Evolutionary conservation across 23 tunicate species (phyloP).

Genomic region (Aplidium turbinatum): DNA sequence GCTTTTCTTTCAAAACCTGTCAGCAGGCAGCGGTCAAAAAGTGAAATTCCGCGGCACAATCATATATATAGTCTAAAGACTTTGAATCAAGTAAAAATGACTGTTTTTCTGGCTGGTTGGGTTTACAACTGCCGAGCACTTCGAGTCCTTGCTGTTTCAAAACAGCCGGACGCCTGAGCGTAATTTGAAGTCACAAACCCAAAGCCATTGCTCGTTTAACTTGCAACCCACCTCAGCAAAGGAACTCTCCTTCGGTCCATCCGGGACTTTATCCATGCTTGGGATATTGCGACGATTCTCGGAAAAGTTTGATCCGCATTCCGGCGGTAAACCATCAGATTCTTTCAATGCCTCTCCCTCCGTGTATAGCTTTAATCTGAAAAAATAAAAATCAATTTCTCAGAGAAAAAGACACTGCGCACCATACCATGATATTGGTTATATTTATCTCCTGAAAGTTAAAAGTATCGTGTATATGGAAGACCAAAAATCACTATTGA

Average conservation of each 20-base stretch:
- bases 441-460: too few species aligned
- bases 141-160: too few species aligned
- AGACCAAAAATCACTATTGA: too few species aligned
- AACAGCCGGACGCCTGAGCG: too few species aligned
- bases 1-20: background rate
- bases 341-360: too few species aligned
- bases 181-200: too few species aligned
- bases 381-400: too few species aligned
- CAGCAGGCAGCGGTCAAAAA: background rate
- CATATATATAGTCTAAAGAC: too few species aligned
- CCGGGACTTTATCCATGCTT: background rate
- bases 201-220: background rate
- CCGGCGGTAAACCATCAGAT: constrained; percentile 5
- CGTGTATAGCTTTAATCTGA: too few species aligned
- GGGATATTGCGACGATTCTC: background rate
- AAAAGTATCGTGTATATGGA: too few species aligned
- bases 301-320: background rate
- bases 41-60: background rate
- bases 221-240: constrained; percentile 14
- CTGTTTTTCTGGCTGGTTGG: background rate
- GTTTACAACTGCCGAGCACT: background rate
- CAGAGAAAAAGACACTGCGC: too few species aligned
- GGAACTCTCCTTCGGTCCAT: constrained; percentile 9
- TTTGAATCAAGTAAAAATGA: background rate
- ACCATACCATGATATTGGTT: too few species aligned